phyloP scores from a whole-genome alignment of 2,797 vertebrate species.

The Nannoperca obscura region DNA sequence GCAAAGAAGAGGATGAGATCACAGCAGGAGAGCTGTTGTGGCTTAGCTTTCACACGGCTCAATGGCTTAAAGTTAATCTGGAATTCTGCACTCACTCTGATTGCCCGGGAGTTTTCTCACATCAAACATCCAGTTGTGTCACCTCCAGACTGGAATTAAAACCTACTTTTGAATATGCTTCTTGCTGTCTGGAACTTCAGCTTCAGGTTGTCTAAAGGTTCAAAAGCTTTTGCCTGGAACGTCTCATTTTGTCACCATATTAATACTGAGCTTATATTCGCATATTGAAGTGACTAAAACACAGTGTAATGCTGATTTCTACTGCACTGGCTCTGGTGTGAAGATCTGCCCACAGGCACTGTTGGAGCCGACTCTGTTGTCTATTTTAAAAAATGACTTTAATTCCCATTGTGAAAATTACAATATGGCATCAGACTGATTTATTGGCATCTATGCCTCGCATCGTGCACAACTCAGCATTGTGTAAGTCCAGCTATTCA shows the following conservation, averaged over 20 bases:
- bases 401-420: conserved; percentile 34
- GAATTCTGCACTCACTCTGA: conserved; percentile 69
- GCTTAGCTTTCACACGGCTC: conserved; percentile 71
- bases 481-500: conserved; percentile 16
- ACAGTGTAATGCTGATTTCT: conserved; percentile 9
- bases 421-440: conserved; percentile 30
- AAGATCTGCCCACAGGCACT: conserved; percentile 22
- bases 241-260: conserved; percentile 24
- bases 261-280: conserved; percentile 26
- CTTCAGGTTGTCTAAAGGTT: conserved; percentile 49
- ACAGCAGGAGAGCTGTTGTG: conserved; percentile 78
- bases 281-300: conserved; percentile 17
- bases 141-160: conserved; percentile 63
- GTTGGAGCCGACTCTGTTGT: not conserved
- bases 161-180: conserved; percentile 42
- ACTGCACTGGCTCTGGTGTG: conserved; percentile 19
- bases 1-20: conserved; percentile 72
- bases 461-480: conserved; percentile 18
- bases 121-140: conserved; percentile 64
- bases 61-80: conserved; percentile 77
- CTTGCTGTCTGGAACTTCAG: conserved; percentile 39
- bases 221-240: conserved; percentile 23
- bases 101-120: conserved; percentile 63
- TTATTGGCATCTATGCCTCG: conserved; percentile 5
- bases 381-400: conserved; percentile 20